phyloP scores from a whole-genome alignment of 2,797 vertebrate genomes.

The Tapera naevia region DNA sequence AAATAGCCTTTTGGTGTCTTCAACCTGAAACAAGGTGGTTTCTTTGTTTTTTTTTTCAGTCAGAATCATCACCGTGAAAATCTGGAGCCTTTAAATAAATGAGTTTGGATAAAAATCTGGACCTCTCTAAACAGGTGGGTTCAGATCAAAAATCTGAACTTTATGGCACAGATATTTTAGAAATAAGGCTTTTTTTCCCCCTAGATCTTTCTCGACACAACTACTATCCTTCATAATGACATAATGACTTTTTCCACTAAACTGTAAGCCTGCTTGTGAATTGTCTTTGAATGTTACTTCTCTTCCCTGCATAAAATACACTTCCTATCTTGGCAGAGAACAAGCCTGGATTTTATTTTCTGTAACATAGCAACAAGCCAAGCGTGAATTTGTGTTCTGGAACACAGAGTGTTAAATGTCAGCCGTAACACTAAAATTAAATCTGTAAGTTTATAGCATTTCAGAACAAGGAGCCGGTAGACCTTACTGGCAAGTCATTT shows the following conservation, averaged over 20 bases:
- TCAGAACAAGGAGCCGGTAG: neutral
- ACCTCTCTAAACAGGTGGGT: neutral
- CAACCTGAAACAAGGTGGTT: neutral
- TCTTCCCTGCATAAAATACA: neutral
- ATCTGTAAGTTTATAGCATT: neutral
- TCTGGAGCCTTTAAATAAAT: neutral
- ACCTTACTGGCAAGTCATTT: conserved; percentile 21
- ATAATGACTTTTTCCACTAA: neutral
- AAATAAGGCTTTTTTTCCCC: neutral
- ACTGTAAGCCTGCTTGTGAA: neutral
- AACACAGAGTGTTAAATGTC: neutral
- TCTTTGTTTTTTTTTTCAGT: neutral
- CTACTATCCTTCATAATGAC: neutral
- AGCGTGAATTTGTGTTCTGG: neutral
- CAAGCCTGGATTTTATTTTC: neutral
- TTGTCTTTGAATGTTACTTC: neutral
- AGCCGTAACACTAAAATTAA: neutral
- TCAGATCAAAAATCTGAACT: neutral
- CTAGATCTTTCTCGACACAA: neutral
- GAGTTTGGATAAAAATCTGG: neutral
- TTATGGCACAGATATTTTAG: neutral
- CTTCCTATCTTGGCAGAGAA: neutral
- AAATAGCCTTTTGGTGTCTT: neutral
- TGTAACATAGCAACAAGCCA: neutral
- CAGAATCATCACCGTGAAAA: neutral